phyloP scores from a whole-genome alignment of 2,797 vertebrate genomes.

The Dermochelys coriacea region DNA sequence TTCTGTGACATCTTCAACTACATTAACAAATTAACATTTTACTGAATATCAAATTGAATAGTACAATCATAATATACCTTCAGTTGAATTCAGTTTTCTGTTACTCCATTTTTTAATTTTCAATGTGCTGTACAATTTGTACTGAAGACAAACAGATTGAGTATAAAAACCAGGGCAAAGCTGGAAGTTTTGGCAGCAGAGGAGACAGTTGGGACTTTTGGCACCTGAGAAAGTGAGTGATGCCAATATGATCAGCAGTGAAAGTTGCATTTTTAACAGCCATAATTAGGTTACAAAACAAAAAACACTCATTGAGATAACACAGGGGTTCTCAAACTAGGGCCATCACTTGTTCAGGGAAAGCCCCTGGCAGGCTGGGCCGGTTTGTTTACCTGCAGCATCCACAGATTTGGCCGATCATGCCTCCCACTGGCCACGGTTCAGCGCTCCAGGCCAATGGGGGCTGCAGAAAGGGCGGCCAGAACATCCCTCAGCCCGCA shows the following conservation, averaged over 20 bases:
- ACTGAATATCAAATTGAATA: background rate
- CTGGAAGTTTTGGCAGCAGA: background rate
- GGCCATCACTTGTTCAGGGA: too few relatives aligned
- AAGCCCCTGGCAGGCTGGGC: too few relatives aligned
- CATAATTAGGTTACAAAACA: background rate
- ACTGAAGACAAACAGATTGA: background rate
- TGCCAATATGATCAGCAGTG: fast-evolving
- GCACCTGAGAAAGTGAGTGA: background rate
- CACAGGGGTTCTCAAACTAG: too few relatives aligned
- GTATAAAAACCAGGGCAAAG: background rate
- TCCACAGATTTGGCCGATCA: too few relatives aligned
- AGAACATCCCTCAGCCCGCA: too few relatives aligned
- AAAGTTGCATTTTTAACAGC: background rate
- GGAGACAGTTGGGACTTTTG: background rate
- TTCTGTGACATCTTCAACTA: background rate
- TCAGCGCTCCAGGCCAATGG: too few relatives aligned
- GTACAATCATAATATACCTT: background rate
- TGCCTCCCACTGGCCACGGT: too few relatives aligned
- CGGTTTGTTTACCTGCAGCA: too few relatives aligned
- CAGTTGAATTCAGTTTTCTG: background rate
- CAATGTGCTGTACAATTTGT: fast-evolving
- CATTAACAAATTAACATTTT: fast-evolving
- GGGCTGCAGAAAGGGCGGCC: too few relatives aligned
- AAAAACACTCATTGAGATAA: background rate
- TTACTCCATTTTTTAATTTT: background rate